Evolutionary conservation across 2,797 vertebrate genomes (phyloP).

Genomic region (Rhynchonycteris naso): DNA sequence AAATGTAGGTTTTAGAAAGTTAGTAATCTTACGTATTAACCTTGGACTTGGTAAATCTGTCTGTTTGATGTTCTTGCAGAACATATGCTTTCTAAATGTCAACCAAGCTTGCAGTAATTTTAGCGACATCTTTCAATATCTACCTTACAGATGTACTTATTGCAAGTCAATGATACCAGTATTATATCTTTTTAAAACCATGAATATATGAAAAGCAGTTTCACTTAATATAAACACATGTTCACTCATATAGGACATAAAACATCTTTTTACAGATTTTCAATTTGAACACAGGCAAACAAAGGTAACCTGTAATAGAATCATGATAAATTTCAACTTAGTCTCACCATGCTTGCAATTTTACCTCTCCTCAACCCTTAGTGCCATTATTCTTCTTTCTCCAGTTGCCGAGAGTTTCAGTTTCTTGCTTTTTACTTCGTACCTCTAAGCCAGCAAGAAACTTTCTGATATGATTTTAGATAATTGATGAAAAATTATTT

Average conservation of each 20-base stretch:
- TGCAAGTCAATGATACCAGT: background rate
- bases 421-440: background rate
- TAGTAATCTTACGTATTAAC: background rate
- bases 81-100: background rate
- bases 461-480: background rate
- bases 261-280: background rate
- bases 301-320: background rate
- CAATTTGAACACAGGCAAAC: background rate
- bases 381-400: background rate
- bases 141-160: background rate
- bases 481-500: background rate
- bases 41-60: background rate
- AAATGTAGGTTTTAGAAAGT: background rate
- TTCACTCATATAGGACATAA: background rate
- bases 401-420: background rate
- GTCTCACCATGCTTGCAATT: background rate
- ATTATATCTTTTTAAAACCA: background rate
- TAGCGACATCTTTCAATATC: conserved; percentile 19
- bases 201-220: background rate
- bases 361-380: background rate
- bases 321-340: background rate
- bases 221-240: background rate
- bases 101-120: background rate
- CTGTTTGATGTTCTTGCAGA: background rate
- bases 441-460: background rate